These are phyloP conservation scores for Tetropium fuscum DNA, from an alignment of 2,888 invertebrate species.

Conservation along the genomic window DNA sequence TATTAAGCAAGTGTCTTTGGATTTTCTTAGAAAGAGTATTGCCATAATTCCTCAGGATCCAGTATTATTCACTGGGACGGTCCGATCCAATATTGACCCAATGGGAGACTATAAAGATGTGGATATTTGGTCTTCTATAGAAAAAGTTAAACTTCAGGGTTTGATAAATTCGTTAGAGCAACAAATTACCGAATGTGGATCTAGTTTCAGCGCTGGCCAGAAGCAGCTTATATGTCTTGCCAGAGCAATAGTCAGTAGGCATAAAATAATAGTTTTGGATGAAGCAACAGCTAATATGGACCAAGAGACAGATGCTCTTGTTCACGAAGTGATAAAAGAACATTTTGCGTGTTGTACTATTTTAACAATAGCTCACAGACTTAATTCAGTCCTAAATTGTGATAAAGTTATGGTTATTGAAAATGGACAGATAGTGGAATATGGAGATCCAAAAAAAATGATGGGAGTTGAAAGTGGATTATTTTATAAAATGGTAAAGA, in stretches of 20 bases:
- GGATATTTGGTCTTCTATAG: conserved; percentile 50
- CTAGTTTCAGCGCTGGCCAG: conserved; percentile 66
- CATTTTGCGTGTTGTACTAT: conserved; percentile 84
- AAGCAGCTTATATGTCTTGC: conserved; percentile 78
- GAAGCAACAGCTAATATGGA: conserved; percentile 91
- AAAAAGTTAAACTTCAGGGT: conserved; percentile 58
- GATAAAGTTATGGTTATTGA: conserved; percentile 86
- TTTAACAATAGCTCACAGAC: conserved; percentile 85
- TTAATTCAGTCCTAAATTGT: conserved; percentile 88
- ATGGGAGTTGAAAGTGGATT: conserved; percentile 71
- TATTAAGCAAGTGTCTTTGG: conserved; percentile 64
- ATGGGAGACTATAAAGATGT: conserved; percentile 42
- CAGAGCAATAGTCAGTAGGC: conserved; percentile 69
- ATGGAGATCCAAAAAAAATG: conserved; percentile 79
- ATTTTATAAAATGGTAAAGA: conserved; percentile 75
- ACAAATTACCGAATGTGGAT: conserved; percentile 50
- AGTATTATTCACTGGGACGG: conserved; percentile 79
- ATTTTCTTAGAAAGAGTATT: conserved; percentile 71
- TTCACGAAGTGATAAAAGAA: conserved; percentile 79
- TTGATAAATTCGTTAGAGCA: conserved; percentile 72
- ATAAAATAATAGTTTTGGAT: conserved; percentile 64
- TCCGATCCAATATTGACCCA: conserved; percentile 63
- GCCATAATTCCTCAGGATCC: conserved; percentile 91
- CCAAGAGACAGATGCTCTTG: conserved; percentile 79
- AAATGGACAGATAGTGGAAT: conserved; percentile 80